Evolutionary conservation across 2,888 invertebrate species (phyloP).

Genomic region (Drosophila mercatorum): DNA sequence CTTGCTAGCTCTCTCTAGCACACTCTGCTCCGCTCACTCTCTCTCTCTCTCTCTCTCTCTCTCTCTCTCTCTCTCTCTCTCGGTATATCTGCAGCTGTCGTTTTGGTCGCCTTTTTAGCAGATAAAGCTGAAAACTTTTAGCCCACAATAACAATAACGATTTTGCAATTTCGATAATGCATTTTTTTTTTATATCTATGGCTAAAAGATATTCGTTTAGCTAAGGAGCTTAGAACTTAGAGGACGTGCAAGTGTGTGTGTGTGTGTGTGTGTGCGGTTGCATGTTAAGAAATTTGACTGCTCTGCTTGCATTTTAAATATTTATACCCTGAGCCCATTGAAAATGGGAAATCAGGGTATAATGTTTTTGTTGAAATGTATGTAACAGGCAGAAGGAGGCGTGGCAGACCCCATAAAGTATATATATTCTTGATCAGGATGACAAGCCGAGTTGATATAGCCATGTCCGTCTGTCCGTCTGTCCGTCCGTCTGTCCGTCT

Average conservation of each 20-base stretch:
- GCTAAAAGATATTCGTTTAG: slow-evolving; percentile 33
- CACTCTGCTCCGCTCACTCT: neutral
- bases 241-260: slow-evolving; percentile 7
- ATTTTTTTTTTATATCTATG: slow-evolving; percentile 53
- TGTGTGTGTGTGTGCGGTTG: slow-evolving; percentile 10
- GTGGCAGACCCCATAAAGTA: too few relatives aligned
- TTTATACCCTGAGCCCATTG: too few relatives aligned
- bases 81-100: slow-evolving; percentile 10
- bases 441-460: too few relatives aligned
- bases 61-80: neutral
- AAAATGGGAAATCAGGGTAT: too few relatives aligned
- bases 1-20: neutral
- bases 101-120: slow-evolving; percentile 39
- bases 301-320: slow-evolving; percentile 10
- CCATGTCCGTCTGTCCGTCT: too few relatives aligned
- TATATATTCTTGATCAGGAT: too few relatives aligned
- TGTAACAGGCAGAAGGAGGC: too few relatives aligned
- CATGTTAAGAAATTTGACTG: slow-evolving; percentile 23
- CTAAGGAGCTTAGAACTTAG: slow-evolving; percentile 30
- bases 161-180: slow-evolving; percentile 77
- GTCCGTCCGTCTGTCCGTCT: too few relatives aligned
- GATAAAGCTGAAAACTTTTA: slow-evolving; percentile 71
- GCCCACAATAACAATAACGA: slow-evolving; percentile 73
- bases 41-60: neutral
- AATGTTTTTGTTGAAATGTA: too few relatives aligned